Percentiles rank a stretch among this genome's conserved stretches.
These are phyloP conservation scores for Dasypus novemcinctus DNA, from an alignment of 2,113 vertebrate species.

Conservation along the genomic window DNA sequence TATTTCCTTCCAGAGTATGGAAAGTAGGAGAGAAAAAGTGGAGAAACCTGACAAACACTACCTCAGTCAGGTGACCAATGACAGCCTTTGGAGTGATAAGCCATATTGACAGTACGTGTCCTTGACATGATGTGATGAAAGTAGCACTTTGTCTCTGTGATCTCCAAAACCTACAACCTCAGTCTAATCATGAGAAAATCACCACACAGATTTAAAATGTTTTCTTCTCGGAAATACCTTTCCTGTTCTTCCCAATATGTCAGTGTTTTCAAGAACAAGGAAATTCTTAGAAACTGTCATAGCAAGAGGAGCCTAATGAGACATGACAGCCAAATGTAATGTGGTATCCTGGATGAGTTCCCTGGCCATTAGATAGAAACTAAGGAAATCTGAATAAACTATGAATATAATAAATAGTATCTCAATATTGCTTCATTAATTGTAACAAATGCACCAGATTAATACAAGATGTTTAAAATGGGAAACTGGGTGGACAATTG, in stretches of 20 bases:
- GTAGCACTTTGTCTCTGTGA: not conserved
- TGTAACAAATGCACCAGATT: not conserved
- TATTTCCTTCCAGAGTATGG: not conserved
- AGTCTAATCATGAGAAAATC: not conserved
- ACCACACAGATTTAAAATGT: not conserved
- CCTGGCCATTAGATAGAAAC: not conserved
- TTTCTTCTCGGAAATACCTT: not conserved
- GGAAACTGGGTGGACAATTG: not conserved
- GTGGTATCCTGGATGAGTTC: not conserved
- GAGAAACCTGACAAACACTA: not conserved
- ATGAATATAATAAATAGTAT: not conserved
- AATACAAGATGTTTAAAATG: not conserved
- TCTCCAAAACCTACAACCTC: not conserved
- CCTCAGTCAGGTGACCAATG: not conserved
- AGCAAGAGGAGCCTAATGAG: not conserved
- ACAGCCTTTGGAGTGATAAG: not conserved
- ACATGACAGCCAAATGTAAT: not conserved
- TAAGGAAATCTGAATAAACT: not conserved
- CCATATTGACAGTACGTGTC: not conserved
- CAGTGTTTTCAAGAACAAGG: not conserved
- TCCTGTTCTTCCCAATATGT: not conserved
- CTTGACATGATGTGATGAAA: not conserved
- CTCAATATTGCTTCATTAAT: not conserved
- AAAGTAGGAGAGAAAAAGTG: not conserved
- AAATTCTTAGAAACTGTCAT: not conserved